These are phyloP conservation scores for Clinocottus analis DNA, from an alignment of 2,113 vertebrate species.

Conservation along the genomic window DNA sequence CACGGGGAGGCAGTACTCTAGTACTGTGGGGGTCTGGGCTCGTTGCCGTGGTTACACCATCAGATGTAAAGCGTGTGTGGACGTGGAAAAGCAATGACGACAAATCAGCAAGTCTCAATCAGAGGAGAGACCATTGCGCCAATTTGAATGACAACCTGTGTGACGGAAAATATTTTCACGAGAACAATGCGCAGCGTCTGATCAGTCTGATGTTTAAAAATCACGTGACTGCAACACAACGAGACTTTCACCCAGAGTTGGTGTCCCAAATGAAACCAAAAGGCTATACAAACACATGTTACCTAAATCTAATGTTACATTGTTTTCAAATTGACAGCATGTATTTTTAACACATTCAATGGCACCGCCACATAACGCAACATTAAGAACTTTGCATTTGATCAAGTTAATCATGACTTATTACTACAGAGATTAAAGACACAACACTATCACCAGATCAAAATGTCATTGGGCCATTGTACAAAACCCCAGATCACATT, in stretches of 20 bases:
- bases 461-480: background rate
- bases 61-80: slow-evolving; percentile 44
- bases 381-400: background rate
- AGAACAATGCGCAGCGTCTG: background rate
- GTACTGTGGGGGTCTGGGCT: slow-evolving; percentile 35
- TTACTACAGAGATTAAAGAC: background rate
- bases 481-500: background rate
- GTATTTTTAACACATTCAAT: background rate
- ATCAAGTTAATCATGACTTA: background rate
- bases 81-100: slow-evolving; percentile 28
- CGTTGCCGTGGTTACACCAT: slow-evolving; percentile 80
- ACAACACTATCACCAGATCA: background rate
- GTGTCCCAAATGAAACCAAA: too few species aligned
- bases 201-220: too few species aligned
- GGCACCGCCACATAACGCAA: background rate
- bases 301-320: too few species aligned
- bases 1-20: slow-evolving; percentile 1
- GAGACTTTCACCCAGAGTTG: too few species aligned
- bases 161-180: too few species aligned
- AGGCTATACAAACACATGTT: too few species aligned
- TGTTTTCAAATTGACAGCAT: too few species aligned
- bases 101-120: background rate
- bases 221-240: too few species aligned
- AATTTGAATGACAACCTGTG: too few species aligned
- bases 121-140: too few species aligned